Conservation (phyloP, 2,797 vertebrate genomes). For the Psittacula echo region DNA sequence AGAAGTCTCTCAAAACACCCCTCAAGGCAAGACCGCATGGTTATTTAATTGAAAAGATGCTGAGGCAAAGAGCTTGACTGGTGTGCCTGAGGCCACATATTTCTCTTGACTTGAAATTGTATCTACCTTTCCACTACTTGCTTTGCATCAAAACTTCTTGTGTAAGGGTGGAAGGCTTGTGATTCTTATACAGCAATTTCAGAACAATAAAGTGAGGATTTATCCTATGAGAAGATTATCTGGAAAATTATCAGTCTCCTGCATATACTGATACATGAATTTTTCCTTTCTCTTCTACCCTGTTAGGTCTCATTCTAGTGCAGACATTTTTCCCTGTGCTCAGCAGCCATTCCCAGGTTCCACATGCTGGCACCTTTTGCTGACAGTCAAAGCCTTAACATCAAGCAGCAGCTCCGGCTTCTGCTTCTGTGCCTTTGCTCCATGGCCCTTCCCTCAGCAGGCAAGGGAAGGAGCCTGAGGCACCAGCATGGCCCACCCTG, state of each 20-base stretch:
- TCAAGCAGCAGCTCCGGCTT: background rate
- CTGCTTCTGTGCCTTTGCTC: background rate
- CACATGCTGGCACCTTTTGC: background rate
- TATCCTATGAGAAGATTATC: background rate
- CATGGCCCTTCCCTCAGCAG: background rate
- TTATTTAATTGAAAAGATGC: slow-evolving; percentile 25
- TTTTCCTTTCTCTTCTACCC: background rate
- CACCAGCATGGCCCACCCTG: background rate
- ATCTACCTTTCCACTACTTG: background rate
- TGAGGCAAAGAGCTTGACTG: slow-evolving; percentile 1
- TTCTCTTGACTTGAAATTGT: slow-evolving; percentile 19
- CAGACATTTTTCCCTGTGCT: background rate
- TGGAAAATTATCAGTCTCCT: background rate
- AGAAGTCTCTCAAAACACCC: background rate
- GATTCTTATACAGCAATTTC: background rate
- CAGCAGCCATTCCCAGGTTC: background rate
- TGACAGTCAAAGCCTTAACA: background rate
- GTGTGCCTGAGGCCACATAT: slow-evolving; percentile 1
- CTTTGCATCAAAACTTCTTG: background rate
- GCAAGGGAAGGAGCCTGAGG: slow-evolving; percentile 11
- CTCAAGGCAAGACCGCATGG: background rate
- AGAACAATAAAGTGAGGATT: background rate
- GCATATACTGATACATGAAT: accelerated
- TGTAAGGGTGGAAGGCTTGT: background rate
- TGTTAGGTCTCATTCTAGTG: background rate